Evolutionary conservation across 2,797 vertebrate species (phyloP).

Genomic region (Chelidonichthys spinosus): DNA sequence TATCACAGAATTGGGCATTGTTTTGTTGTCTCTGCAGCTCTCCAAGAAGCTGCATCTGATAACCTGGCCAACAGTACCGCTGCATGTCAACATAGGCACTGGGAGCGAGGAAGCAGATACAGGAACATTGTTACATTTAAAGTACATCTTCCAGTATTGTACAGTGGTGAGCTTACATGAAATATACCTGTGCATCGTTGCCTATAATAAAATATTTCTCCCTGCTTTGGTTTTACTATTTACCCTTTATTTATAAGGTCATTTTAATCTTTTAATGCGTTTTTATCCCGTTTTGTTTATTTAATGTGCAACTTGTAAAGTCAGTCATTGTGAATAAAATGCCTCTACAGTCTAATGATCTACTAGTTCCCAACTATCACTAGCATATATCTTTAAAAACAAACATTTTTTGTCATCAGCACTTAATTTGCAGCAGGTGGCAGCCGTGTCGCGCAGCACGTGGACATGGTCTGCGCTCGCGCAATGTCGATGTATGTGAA

Average conservation of each 20-base stretch:
- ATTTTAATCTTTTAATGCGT: not conserved
- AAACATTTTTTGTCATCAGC: not conserved
- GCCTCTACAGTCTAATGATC: too few relatives aligned
- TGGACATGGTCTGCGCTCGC: not conserved
- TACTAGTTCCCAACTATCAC: not conserved
- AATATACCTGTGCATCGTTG: not conserved
- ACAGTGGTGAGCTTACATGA: not conserved
- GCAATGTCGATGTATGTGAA: not conserved
- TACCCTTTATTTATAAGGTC: not conserved
- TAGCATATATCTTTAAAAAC: too few relatives aligned
- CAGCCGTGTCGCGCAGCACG: not conserved
- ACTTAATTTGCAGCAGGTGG: too few relatives aligned
- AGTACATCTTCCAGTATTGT: not conserved
- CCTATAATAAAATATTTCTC: not conserved
- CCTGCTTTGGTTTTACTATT: not conserved
- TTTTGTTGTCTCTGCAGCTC: conserved; percentile 84
- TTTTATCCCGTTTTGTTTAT: not conserved
- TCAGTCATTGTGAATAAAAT: not conserved
- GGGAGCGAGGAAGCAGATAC: not conserved
- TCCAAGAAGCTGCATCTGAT: conserved; percentile 69
- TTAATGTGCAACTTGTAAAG: too few relatives aligned
- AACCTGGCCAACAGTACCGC: conserved; percentile 68
- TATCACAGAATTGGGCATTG: conserved; percentile 79
- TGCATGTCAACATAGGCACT: conserved; percentile 70
- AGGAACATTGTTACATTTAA: not conserved